Base-by-base conservation (phyloP, 2,888 invertebrate genomes). In the Vanessa cardui region DNA sequence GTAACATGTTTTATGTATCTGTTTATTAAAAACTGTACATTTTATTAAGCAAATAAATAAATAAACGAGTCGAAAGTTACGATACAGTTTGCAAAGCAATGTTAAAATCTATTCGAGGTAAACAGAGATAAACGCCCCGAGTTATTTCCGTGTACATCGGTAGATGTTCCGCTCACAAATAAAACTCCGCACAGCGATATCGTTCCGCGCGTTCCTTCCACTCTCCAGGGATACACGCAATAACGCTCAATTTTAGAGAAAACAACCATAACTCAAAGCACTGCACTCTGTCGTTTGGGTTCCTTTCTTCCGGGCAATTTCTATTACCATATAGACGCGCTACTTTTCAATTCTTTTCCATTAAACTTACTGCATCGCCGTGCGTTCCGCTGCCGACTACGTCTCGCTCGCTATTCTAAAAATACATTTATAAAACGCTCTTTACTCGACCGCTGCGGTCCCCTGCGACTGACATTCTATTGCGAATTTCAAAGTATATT, bases 261-360 rank as follows among this genome's bases (percentile, higher is more conserved):
- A 91, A 91, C 92, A 91, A 88, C 89, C 72, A 90, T 91, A 92
- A 90, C 87, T 92, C 88, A 90, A 86, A 88, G 88, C 87, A 81
- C 79, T 88, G 88, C 86, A 88, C 90, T 89, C 85, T 83, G 89
- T 87, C 89, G 88, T 87, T 87, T 89, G 84, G 88, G 86, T 88
- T 91, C 86, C 87, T 90, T 91, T 91, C 92, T 92, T 90, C 90
- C 91, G 86, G 90, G 88, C 91, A 90, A 92, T 92, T 91, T 92
- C 89, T 91, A 92, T 92, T 92, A 92, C 91, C 92, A 92, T 92
- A 92, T 92, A 92, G 92, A 92, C 88, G 86, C 87, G 91, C 90
- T 90, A 90, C 90, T 92, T 92, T 92, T 92, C 92, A 92, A 92
- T 92, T 92, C 92, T 92, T 92, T 92, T 92, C 92, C 91, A 92